phyloP scores from a whole-genome alignment of 1,140 invertebrate genomes.

The Antheraea pernyi region DNA sequence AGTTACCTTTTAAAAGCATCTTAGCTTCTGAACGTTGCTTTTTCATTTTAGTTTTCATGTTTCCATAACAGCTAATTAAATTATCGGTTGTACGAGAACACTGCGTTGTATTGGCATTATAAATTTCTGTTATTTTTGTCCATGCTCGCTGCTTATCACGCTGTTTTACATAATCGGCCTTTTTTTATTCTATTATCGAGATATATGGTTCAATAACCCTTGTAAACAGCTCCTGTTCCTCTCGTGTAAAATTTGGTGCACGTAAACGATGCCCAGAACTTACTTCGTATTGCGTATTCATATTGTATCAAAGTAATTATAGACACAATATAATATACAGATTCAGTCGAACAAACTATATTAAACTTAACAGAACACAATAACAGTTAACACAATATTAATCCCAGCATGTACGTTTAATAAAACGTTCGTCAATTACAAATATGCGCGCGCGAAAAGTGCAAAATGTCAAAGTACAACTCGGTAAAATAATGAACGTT shows the following conservation, averaged over 20 bases:
- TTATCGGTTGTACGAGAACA: background rate
- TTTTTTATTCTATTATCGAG: conserved; percentile 3
- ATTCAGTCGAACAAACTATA: no score
- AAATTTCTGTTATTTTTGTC: background rate
- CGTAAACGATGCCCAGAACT: no score
- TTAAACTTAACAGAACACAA: no score
- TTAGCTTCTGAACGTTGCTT: conserved; percentile 5
- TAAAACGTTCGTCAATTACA: no score
- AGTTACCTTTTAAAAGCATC: conserved; percentile 5
- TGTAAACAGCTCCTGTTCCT: background rate
- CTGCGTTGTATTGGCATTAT: background rate
- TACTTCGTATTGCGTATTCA: no score
- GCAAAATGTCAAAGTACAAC: no score
- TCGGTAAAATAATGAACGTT: no score
- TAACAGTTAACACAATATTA: no score
- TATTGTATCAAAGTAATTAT: no score
- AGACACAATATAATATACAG: no score
- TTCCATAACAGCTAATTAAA: conserved; percentile 2
- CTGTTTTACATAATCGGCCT: background rate
- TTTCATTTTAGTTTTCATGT: conserved; percentile 1
- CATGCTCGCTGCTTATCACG: background rate
- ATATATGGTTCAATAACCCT: background rate
- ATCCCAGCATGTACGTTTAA: no score
- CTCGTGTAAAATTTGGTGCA: background rate
- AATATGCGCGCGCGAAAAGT: no score